phyloP scores from a whole-genome alignment of 1,140 invertebrate genomes.

The Acyrthosiphon pisum region DNA sequence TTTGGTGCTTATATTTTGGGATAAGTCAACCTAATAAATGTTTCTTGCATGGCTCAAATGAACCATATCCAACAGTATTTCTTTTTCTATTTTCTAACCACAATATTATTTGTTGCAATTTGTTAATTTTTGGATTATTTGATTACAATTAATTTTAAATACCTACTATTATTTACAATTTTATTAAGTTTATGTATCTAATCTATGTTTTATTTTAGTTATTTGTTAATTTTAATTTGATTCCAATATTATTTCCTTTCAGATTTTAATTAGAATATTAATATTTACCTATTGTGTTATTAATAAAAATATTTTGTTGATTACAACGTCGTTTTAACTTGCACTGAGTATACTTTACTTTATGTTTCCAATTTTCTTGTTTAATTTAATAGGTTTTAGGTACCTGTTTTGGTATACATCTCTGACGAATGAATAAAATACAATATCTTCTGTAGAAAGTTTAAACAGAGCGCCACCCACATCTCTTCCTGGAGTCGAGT shows the following conservation, averaged over 20 bases:
- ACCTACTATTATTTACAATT: conserved; percentile 48
- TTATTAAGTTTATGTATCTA: conserved; percentile 50
- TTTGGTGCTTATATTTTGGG: conserved; percentile 41
- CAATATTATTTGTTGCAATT: conserved; percentile 44
- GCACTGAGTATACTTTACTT: background rate
- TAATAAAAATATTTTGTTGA: conserved; percentile 52
- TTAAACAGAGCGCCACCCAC: background rate
- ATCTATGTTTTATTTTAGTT: conserved; percentile 42
- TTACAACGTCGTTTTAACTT: background rate
- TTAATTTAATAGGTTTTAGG: background rate
- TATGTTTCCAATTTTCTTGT: background rate
- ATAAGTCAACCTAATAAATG: background rate
- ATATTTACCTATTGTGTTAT: conserved; percentile 40
- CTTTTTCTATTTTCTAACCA: conserved; percentile 27
- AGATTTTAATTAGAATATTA: conserved; percentile 49
- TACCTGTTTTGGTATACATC: background rate
- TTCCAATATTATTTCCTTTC: conserved; percentile 46
- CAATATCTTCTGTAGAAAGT: background rate
- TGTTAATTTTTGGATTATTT: conserved; percentile 43
- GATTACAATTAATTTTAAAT: conserved; percentile 29
- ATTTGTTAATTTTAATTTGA: conserved; percentile 42
- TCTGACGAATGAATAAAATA: background rate
- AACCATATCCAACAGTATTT: conserved; percentile 54
- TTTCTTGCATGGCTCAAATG: conserved; percentile 40
- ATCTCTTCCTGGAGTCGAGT: background rate